Conservation (phyloP, 2,797 vertebrate species). For the Sebastes hubbsi region DNA sequence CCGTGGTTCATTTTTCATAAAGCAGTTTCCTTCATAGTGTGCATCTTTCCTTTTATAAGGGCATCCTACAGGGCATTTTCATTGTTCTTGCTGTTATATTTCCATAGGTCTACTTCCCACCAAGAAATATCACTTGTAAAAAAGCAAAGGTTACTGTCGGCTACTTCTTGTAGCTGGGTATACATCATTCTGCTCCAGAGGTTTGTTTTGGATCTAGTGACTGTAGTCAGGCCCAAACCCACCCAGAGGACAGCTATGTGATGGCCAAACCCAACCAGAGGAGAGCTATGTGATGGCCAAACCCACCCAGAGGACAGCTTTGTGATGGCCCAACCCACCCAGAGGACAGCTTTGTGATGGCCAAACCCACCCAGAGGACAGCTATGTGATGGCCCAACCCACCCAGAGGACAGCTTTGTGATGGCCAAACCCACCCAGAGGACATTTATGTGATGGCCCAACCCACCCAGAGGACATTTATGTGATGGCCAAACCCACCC, state of each 20-base stretch:
- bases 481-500: neutral
- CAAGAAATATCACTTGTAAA: neutral
- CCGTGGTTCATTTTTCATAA: neutral
- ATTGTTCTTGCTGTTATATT: neutral
- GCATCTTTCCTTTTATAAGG: neutral
- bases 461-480: too few relatives aligned
- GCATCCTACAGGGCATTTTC: too few relatives aligned
- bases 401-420: too few relatives aligned
- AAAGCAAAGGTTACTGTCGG: neutral
- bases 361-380: too few relatives aligned
- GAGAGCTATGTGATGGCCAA: too few relatives aligned
- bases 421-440: too few relatives aligned
- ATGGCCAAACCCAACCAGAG: too few relatives aligned
- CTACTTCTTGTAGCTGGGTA: neutral
- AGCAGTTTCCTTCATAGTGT: neutral
- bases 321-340: neutral
- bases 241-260: too few relatives aligned
- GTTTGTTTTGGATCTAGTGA: neutral
- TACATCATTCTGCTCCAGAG: neutral
- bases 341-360: too few relatives aligned
- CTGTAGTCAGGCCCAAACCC: neutral
- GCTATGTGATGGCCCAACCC: too few relatives aligned
- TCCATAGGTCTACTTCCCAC: neutral
- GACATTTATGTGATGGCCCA: too few relatives aligned
- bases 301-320: too few relatives aligned